Evolutionary conservation across 2,113 vertebrate species (phyloP).

Genomic region (Rhinolophus ferrumequinum): DNA sequence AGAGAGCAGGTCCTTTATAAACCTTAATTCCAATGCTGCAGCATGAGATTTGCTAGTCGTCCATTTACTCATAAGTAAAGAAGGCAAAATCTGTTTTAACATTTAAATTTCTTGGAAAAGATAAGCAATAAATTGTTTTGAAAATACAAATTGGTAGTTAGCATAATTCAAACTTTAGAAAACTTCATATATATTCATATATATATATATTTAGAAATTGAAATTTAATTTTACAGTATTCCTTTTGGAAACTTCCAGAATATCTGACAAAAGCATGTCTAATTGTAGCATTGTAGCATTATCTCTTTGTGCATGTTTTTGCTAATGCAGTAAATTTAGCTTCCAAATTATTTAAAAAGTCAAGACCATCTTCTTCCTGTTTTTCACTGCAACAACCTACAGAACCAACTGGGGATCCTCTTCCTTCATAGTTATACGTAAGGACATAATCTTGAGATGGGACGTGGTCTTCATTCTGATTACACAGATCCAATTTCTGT

Average conservation of each 20-base stretch:
- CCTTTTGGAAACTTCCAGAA: conserved; percentile 36
- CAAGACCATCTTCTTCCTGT: conserved; percentile 87
- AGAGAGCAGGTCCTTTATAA: background rate
- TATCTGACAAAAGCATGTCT: conserved; percentile 48
- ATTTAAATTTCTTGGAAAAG: background rate
- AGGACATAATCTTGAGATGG: conserved; percentile 91
- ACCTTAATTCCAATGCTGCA: background rate
- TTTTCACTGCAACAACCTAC: conserved; percentile 94
- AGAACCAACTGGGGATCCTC: conserved; percentile 91
- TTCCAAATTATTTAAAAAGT: conserved; percentile 93
- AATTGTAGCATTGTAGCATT: conserved; percentile 62
- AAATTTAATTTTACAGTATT: conserved; percentile 48
- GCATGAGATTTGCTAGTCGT: background rate
- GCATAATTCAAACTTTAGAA: background rate
- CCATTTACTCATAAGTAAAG: background rate
- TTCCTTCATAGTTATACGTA: conserved; percentile 91
- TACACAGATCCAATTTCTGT: conserved; percentile 87
- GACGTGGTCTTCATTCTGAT: conserved; percentile 86
- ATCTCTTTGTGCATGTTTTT: conserved; percentile 88
- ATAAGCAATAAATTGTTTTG: background rate
- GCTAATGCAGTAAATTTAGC: conserved; percentile 94
- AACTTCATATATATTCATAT: conserved; percentile 18
- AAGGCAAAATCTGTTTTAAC: background rate
- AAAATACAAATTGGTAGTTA: conserved; percentile 32
- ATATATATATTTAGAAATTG: background rate